Evolutionary conservation across 2,888 invertebrate genomes (phyloP).

Genomic region (Imbricaverruca yamaguchii): DNA sequence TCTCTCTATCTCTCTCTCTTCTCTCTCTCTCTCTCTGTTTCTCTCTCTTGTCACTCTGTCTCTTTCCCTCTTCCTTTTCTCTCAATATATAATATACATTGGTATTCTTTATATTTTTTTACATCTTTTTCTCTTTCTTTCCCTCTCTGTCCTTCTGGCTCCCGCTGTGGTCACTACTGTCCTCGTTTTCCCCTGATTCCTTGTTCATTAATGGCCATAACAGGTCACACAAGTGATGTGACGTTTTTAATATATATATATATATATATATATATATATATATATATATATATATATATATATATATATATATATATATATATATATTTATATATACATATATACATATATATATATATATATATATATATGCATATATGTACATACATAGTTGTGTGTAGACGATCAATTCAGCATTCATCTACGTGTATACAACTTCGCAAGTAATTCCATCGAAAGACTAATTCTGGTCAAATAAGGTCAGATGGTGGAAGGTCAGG

Average conservation of each 20-base stretch:
- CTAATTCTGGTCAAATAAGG: too few relatives aligned
- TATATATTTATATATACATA: neutral
- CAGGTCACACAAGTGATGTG: neutral
- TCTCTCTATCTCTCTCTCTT: neutral
- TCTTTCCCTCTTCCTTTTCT: neutral
- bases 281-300: slow-evolving; percentile 20
- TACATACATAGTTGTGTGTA: too few relatives aligned
- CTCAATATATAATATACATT: neutral
- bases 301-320: neutral
- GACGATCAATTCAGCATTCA: too few relatives aligned
- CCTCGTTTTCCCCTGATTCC: too few relatives aligned
- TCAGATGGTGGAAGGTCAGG: too few relatives aligned
- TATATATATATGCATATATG: neutral
- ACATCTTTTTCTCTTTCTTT: neutral
- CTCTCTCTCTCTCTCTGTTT: neutral
- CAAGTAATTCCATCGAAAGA: too few relatives aligned
- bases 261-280: slow-evolving; percentile 16
- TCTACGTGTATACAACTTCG: too few relatives aligned
- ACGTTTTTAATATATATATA: neutral
- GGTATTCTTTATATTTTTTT: neutral
- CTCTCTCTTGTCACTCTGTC: neutral
- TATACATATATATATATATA: slow-evolving; percentile 18
- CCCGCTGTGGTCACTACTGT: too few relatives aligned
- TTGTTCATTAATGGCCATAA: neutral
- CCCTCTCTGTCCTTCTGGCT: neutral